Evolutionary conservation across 2,113 vertebrate species (phyloP).

Genomic region (Corynorhinus townsendii): DNA sequence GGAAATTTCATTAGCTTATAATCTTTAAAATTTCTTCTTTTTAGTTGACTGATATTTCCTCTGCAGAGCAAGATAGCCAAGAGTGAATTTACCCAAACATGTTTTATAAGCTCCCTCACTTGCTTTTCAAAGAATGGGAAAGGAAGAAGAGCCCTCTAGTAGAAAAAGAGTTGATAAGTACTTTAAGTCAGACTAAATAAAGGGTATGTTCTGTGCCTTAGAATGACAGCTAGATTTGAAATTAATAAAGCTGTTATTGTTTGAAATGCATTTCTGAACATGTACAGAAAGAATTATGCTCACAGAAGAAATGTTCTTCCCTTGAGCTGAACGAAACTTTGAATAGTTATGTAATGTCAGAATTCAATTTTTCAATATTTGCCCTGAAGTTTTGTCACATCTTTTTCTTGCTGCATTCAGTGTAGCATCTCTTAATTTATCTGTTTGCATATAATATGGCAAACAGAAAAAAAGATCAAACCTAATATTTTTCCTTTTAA

Average conservation of each 20-base stretch:
- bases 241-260: slow-evolving; percentile 52
- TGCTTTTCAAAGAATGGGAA: background rate
- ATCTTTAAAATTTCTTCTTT: background rate
- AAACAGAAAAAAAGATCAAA: slow-evolving; percentile 22
- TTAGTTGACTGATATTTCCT: background rate
- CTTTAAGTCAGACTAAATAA: slow-evolving; percentile 50
- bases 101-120: background rate
- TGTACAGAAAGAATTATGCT: slow-evolving; percentile 27
- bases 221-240: slow-evolving; percentile 41
- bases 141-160: background rate
- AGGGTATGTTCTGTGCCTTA: slow-evolving; percentile 39
- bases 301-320: slow-evolving; percentile 21
- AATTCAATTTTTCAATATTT: slow-evolving; percentile 34
- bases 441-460: background rate
- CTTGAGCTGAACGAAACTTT: slow-evolving; percentile 32
- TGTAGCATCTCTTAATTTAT: background rate
- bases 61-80: background rate
- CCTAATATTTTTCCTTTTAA: background rate
- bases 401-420: background rate
- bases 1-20: background rate
- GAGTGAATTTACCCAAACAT: slow-evolving; percentile 17
- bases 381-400: slow-evolving; percentile 14
- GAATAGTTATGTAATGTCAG: background rate
- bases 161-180: slow-evolving; percentile 37
- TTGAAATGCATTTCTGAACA: slow-evolving; percentile 47